Evolutionary conservation across 2,797 vertebrate genomes (phyloP).

Genomic region (Mormyrus proboscirostris): DNA sequence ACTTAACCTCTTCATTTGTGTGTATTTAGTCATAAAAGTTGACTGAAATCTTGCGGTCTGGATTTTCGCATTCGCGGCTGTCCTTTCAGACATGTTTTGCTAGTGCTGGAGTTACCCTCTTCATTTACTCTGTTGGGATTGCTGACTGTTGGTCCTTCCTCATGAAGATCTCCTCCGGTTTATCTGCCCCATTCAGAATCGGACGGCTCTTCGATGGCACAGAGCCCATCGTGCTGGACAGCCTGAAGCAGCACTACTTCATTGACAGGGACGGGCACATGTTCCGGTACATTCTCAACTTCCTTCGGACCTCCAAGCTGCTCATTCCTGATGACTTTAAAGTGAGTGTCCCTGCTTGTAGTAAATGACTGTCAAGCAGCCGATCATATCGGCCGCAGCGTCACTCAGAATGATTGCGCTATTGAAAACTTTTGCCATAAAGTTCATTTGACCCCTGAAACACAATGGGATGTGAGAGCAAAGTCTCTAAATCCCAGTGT

Average conservation of each 20-base stretch:
- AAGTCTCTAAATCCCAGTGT: neutral
- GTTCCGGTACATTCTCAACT: conserved; percentile 97
- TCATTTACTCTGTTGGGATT: neutral
- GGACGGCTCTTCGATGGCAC: conserved; percentile 90
- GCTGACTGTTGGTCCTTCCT: neutral
- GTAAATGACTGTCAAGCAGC: neutral
- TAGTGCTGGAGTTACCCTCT: neutral
- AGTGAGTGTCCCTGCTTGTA: conserved; percentile 63
- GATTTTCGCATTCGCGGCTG: neutral
- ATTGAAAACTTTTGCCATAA: neutral
- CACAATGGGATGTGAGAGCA: neutral
- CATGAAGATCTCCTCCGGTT: neutral
- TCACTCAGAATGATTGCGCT: neutral
- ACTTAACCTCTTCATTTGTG: neutral
- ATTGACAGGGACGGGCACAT: conserved; percentile 96
- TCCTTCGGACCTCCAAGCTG: conserved; percentile 90
- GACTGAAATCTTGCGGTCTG: neutral
- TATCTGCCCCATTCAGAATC: conserved; percentile 62
- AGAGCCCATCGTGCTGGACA: conserved; percentile 95
- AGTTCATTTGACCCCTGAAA: neutral
- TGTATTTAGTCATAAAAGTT: neutral
- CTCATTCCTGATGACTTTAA: conserved; percentile 96
- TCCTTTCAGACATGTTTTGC: neutral
- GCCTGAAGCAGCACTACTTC: conserved; percentile 97
- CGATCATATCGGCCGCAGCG: neutral